phyloP scores from a whole-genome alignment of 2,888 invertebrate species.

The Apomyelois bistriatella region DNA sequence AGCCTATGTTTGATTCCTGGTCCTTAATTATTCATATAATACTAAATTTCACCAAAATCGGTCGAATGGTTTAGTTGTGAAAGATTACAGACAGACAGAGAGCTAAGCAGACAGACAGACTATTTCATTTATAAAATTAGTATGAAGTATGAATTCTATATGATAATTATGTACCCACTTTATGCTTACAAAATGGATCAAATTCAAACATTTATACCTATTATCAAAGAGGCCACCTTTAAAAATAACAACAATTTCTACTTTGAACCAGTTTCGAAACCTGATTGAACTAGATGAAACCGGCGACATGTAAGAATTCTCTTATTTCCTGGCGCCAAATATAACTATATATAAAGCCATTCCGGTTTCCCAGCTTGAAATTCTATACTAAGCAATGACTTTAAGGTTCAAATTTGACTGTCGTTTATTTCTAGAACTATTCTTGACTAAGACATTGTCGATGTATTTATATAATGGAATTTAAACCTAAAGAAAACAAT shows the following conservation, averaged over 20 bases:
- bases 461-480: slow-evolving; percentile 1
- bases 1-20: too few species aligned
- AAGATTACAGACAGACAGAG: too few species aligned
- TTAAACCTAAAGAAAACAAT: slow-evolving; percentile 15
- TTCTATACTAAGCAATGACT: background rate
- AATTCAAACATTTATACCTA: too few species aligned
- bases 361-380: slow-evolving; percentile 15
- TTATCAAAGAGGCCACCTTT: too few species aligned
- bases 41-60: too few species aligned
- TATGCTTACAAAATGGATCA: too few species aligned
- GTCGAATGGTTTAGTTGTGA: too few species aligned
- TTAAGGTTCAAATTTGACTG: slow-evolving; percentile 29
- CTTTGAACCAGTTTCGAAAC: slow-evolving; percentile 7
- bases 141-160: too few species aligned
- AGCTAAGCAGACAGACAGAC: too few species aligned
- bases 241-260: background rate
- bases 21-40: too few species aligned
- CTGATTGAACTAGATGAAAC: slow-evolving; percentile 5
- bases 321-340: slow-evolving; percentile 48
- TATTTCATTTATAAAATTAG: too few species aligned
- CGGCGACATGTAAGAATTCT: slow-evolving; percentile 35
- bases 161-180: too few species aligned
- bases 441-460: background rate
- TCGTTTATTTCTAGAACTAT: background rate
- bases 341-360: slow-evolving; percentile 42